Evolutionary conservation across 37 sponge, comb jelly and placozoan species (phyloP), one percentile per base, ranked within the genome.

Genomic region (Spongilla lacustris): DNA sequence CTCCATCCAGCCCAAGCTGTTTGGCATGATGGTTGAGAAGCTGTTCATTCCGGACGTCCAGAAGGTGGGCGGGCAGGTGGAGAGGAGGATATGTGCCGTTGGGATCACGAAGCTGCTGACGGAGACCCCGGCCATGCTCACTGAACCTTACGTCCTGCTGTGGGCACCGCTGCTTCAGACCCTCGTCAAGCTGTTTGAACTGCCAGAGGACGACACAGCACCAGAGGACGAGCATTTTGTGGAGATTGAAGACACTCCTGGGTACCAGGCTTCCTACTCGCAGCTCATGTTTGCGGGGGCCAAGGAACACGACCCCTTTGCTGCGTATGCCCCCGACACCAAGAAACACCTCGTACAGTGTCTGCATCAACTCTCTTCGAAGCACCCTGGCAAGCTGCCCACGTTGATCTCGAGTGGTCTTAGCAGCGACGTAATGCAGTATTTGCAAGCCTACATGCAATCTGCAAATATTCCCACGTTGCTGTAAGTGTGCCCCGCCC

Each of bases 171-270:
- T 96, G 19, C 95, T 98, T 0, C 84, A 90, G 27, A 82, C 95
- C 33, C 95, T 98, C 3, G 86, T 98, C 81, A 84, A 78, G 30
- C 84, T 98, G 34, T 98, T 98, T 88, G 98, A 98, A 71, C 83
- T 94, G 5, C 93, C 95, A 31, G 92, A 93, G 29, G 98, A 98
- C 41, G 84, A 88, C 36, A 77, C 89, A 25, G 29, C 84, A 0
- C 97, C 95, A 0, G 95, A 94, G 35, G 98, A 98, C 36, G 98
- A 98, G 29, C 97, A 96, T 72, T 98, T 96, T 75, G 92, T 96
- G 23, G 98, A 98, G 79, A 89, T 98, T 36, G 98, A 98, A 36
- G 98, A 98, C 76, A 96, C 95, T n/a, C 97, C 98, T 21, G 98
- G 98, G 34, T 98, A 98, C 81, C 95, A 96, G 80, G 88, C 96